Evolutionary conservation across 1,140 invertebrate species (phyloP), one percentile per base, ranked within the genome.

Genomic region (Triops longicaudatus): DNA sequence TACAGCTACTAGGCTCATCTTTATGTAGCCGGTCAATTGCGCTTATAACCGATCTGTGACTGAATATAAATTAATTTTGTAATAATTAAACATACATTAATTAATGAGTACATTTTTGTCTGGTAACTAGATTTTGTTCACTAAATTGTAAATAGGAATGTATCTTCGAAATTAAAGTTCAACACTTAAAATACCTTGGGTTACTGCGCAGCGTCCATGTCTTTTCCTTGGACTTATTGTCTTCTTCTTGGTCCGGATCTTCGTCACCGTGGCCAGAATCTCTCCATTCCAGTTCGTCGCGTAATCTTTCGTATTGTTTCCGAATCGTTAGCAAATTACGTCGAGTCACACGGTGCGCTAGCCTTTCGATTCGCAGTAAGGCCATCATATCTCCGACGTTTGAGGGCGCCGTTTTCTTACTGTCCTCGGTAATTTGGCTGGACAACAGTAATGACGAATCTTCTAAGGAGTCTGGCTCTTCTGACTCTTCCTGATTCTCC

Each of bases 191-290:
- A 28, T 50, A 41, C 72, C 63, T 77, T 22, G 42, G 73, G 72
- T 42, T 77, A 28, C 76, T 77, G 11, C 73, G 71, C 71, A 71
- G 43, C 17, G 76, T 77, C 76, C 76, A 77, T 14, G 72, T 31
- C 6, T 73, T 77, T 77, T 42, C 63, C 31, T 27, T 73, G 71
- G 37, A 73, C 17, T 73, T 73, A 14, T 22, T 22, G 72, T 77
- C 76, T 22, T 72, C 63, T 37, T 77, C 76, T n/a, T 72, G 41
- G 72, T 77, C 76, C 12, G 42, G 73, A 26, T 76, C n/a, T 73
- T 78, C 77, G 22, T 78, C 77, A 10, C 77, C 77, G 10, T 78
- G 73, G 4, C 78, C 78, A n/a, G 78, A 78, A 76, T 76, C 74
- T 17, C 74, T 26, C 74, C 72, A 78, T 76, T 78, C 78, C 14